Conservation (phyloP, 2,888 invertebrate species). For the Drosophila pseudotakahashii region DNA sequence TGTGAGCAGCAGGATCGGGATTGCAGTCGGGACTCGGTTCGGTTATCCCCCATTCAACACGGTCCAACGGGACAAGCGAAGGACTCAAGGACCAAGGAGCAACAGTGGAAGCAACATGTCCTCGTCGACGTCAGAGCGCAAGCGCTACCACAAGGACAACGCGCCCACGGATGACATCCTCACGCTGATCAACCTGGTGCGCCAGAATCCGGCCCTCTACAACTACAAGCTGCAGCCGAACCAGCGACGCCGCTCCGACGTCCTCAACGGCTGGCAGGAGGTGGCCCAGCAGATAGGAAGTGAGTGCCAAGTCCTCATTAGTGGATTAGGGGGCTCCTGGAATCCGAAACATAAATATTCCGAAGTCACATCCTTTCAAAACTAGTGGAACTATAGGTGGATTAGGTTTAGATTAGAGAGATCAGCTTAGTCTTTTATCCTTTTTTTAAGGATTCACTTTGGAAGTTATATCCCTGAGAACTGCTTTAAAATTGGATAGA, state of each 20-base stretch:
- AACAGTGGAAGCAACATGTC: conserved; percentile 90
- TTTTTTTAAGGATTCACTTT: too few species aligned
- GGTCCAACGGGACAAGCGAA: too few species aligned
- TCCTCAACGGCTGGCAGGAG: conserved; percentile 80
- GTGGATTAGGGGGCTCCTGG: not conserved
- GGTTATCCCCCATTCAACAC: too few species aligned
- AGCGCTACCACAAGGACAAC: conserved; percentile 82
- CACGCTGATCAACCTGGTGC: conserved; percentile 80
- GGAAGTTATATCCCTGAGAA: too few species aligned
- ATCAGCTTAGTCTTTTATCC: too few species aligned
- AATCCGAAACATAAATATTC: too few species aligned
- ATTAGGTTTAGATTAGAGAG: too few species aligned
- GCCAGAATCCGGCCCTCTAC: conserved; percentile 82
- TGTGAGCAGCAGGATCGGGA: conserved; percentile 9
- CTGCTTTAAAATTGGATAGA: too few species aligned
- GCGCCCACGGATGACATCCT: conserved; percentile 81
- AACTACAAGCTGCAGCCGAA: conserved; percentile 82
- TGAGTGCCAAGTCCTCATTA: conserved; percentile 58
- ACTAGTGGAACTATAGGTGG: too few species aligned
- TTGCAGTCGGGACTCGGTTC: too few species aligned
- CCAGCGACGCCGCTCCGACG: conserved; percentile 78
- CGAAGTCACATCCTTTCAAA: too few species aligned
- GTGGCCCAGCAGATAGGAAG: conserved; percentile 80
- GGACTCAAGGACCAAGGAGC: not conserved
- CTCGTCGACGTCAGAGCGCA: conserved; percentile 86